Base-by-base conservation (phyloP, 2,797 vertebrate species). In the Sebastes ruberrimus region DNA sequence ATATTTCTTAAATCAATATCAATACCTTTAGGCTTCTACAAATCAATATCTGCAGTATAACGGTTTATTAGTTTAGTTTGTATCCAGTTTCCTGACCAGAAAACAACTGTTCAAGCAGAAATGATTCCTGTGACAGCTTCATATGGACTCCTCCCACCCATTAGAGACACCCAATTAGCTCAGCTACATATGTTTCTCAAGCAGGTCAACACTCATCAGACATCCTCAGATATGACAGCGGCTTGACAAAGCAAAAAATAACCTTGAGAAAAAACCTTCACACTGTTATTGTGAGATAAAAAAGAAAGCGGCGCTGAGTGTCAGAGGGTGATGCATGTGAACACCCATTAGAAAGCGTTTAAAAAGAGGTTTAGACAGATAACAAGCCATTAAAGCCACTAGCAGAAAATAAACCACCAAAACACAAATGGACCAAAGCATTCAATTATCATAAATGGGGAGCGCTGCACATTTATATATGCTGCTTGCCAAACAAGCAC, bases 341-440 rank as follows among this genome's bases (percentile, higher is more conserved):
- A 76, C 52, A 79, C 32, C 86, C 90, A 92, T 92, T 93, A 93
- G 62, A 78, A 85, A 81, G 81, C 72, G 28, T 89, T 91, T 92
- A 92, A 92, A 92, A 92, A 88, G 75, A 83, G 81, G 86, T 93
- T 89, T 86, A 92, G 88, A 91, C 87, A 76, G 88, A 92, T 92
- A 93, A 91, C 85, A 91, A 92, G 88, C 90, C 83, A 91, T 93
- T 92, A 93, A 93, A 90, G 78, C 76, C 86, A 86, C 80, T 4
- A 73, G 82, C 92, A 89, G 88, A 92, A 92, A 94, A 92, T 84
- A 91, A 91, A 88, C 81, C 78, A 79, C 77, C 78, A 81, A 89
- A 93, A 92, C 86, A 91, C 86, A 91, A 93, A 93, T 87, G 88
- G 91, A 90, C 84, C 85, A 91, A 91, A 90, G 87, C 90, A 79